These are phyloP conservation scores for Lasiurus borealis DNA, from an alignment of 2,113 vertebrate genomes.

Conservation along the genomic window DNA sequence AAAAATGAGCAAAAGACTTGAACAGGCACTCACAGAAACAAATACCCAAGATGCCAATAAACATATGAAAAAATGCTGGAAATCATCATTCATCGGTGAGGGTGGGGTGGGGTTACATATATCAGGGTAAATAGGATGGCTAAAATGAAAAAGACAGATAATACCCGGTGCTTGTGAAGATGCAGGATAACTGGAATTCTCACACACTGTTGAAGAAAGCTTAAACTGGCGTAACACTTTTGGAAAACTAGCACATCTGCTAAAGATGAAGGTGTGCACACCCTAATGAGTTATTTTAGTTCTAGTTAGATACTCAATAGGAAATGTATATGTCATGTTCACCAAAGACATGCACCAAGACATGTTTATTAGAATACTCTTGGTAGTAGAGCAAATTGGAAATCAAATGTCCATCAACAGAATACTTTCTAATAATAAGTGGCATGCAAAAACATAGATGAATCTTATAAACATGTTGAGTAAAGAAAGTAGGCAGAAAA, in stretches of 20 bases:
- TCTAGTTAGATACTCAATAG: not conserved
- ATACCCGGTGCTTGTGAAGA: not conserved
- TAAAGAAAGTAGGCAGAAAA: not conserved
- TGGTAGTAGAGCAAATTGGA: not conserved
- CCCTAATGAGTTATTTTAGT: not conserved
- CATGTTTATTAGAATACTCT: not conserved
- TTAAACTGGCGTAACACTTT: not conserved
- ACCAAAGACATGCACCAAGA: not conserved
- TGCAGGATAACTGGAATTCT: not conserved
- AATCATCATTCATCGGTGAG: not conserved
- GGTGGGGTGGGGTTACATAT: not conserved
- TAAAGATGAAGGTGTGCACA: not conserved
- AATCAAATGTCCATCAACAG: not conserved
- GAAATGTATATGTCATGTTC: not conserved
- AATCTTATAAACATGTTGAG: not conserved
- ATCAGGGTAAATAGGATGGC: not conserved
- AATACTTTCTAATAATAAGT: not conserved
- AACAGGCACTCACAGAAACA: not conserved
- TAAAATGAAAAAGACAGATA: not conserved
- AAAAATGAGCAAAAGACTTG: conserved; percentile 37
- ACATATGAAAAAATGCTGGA: not conserved
- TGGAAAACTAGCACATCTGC: not conserved
- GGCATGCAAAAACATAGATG: not conserved
- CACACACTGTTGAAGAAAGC: not conserved
- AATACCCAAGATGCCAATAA: not conserved